A percentile compares a stretch with the other conserved stretches of the same genome.
Evolutionary conservation across 2,888 invertebrate genomes (phyloP).

Genomic region (Lamproptera curius): DNA sequence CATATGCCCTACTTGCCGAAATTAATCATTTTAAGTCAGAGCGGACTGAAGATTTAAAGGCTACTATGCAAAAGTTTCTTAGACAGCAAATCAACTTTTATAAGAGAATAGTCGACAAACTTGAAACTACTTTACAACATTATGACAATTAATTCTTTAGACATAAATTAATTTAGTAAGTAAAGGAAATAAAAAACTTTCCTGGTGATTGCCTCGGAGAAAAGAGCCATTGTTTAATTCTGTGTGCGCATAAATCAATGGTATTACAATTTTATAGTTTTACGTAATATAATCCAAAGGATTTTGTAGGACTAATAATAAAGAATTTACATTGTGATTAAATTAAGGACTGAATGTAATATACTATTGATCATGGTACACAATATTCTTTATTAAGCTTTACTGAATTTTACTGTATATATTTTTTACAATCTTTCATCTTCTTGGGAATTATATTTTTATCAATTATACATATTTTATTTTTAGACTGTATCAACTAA

Average conservation of each 20-base stretch:
- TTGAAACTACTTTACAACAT: conserved; percentile 78
- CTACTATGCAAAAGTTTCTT: conserved; percentile 91
- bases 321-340: conserved; percentile 64
- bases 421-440: conserved; percentile 50
- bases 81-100: conserved; percentile 95
- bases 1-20: conserved; percentile 96
- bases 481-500: conserved; percentile 45
- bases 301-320: conserved; percentile 41
- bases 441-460: conserved; percentile 46
- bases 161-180: conserved; percentile 11
- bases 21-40: conserved; percentile 95
- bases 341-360: conserved; percentile 57
- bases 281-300: conserved; percentile 49
- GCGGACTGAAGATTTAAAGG: conserved; percentile 90
- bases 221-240: conserved; percentile 32
- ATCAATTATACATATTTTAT: conserved; percentile 41
- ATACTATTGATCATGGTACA: conserved; percentile 28
- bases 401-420: conserved; percentile 47
- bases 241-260: conserved; percentile 23
- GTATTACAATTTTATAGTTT: conserved; percentile 30
- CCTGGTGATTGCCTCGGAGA: conserved; percentile 7
- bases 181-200: conserved; percentile 16
- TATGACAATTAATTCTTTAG: conserved; percentile 58
- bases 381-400: conserved; percentile 34
- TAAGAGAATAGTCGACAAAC: conserved; percentile 86